phyloP scores from a whole-genome alignment of 2,888 invertebrate genomes.

The Proisotoma minuta region DNA sequence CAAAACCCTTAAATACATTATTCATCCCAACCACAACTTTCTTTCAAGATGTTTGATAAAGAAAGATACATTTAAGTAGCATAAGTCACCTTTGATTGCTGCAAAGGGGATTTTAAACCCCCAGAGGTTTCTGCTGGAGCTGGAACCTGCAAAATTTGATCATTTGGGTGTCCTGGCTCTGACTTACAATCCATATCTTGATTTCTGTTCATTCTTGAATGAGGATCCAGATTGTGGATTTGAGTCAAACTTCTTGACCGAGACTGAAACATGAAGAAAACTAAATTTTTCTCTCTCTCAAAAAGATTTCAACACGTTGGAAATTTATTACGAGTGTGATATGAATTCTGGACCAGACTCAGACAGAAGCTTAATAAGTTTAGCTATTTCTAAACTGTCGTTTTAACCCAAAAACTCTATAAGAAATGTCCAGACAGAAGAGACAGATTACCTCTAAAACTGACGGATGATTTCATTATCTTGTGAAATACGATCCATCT shows the following conservation, averaged over 20 bases:
- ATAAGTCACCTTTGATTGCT: constrained; percentile 57
- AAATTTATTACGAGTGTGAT: constrained; percentile 5
- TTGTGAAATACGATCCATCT: background rate
- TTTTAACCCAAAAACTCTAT: too few relatives aligned
- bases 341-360: background rate
- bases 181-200: constrained; percentile 47
- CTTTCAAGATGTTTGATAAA: background rate
- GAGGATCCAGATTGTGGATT: constrained; percentile 63
- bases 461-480: background rate
- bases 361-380: background rate
- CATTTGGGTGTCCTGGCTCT: constrained; percentile 47
- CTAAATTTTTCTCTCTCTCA: background rate
- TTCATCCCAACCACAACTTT: background rate
- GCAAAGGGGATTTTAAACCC: constrained; percentile 57
- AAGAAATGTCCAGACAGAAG: background rate
- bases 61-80: background rate
- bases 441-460: background rate
- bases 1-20: constrained; percentile 6
- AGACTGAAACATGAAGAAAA: constrained; percentile 55
- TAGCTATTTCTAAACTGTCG: background rate
- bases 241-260: constrained; percentile 69
- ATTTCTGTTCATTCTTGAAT: constrained; percentile 49
- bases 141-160: constrained; percentile 43
- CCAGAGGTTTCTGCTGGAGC: constrained; percentile 37
- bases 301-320: background rate